These are phyloP conservation scores for Tetrax tetrax DNA, from an alignment of 2,113 vertebrate species.

Conservation along the genomic window DNA sequence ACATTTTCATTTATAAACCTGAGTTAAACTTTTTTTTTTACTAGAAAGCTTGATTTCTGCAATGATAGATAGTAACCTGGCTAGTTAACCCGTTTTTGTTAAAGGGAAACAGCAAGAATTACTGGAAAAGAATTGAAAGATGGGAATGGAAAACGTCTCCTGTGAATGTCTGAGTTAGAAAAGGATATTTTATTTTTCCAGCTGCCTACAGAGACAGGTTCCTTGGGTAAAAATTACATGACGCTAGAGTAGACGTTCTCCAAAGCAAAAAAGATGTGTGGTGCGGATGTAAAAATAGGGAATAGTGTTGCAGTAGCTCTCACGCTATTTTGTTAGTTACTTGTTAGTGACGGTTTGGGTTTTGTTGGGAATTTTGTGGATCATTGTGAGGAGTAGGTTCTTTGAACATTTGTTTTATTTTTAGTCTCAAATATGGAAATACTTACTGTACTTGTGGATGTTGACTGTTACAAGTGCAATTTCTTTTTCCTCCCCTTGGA, in stretches of 20 bases:
- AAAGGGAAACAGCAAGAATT: not conserved
- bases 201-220: not conserved
- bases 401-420: not conserved
- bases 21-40: not conserved
- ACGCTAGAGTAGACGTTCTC: not conserved
- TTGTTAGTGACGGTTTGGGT: not conserved
- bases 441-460: not conserved
- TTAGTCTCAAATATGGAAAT: not conserved
- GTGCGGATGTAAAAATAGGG: not conserved
- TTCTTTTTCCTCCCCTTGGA: not conserved
- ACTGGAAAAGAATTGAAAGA: not conserved
- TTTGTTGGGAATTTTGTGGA: not conserved
- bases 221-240: not conserved
- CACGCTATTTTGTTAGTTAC: not conserved
- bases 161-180: not conserved
- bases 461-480: not conserved
- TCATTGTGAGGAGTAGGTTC: not conserved
- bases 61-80: not conserved
- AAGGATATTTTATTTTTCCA: not conserved
- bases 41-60: not conserved
- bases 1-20: not conserved
- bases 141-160: not conserved
- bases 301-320: not conserved
- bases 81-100: not conserved
- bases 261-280: not conserved